Evolutionary conservation across 2,113 vertebrate genomes (phyloP), one percentile per base, ranked within the genome.

Genomic region (Tylochromis polylepis): DNA sequence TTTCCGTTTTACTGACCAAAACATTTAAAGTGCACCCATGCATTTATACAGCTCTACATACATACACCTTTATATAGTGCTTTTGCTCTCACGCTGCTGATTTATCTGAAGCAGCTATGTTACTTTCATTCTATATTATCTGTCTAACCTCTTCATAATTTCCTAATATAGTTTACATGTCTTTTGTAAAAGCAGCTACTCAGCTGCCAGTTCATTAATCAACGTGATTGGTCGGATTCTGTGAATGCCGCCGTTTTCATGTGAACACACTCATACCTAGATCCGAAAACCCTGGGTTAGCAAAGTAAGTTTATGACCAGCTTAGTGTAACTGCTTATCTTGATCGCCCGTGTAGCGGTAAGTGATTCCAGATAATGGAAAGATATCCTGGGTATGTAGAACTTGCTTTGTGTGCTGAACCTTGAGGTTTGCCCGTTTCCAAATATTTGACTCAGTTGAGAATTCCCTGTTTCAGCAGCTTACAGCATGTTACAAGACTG

Each of bases 311-410:
- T 67, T 20, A 67, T 67, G 36, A 41, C 36, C 62, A 67, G 62
- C 20, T 1, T 24, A 67, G 0, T 41, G 36, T 67, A 20, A 9
- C 4, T 15, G n/a, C 0, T 1, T 41, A 41, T 67, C 62, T 41
- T 67, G 62, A 67, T 67, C 36, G 22, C 0, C 2, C 20, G 7
- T 67, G 62, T 24, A 41, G 62, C 6, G 1, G 36, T 24, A 67
- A 67, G 34, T 67, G 62, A 67, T 41, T 67, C 36, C 34, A 41
- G 38, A 41, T 67, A 67, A 67, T 70, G 34, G 1, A 65, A 38
- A 65, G 60, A 38, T 65, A 65, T 65, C 18, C 9, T 4, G 2
- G 60, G 60, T 65, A 65, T 65, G 34, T 14, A 65, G 60, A 65
- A 14, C 6, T 8, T 38, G 60, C 34, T 65, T 3, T 38, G 60